phyloP scores from a whole-genome alignment of 1,140 invertebrate species.

The Diuraphis noxia region DNA sequence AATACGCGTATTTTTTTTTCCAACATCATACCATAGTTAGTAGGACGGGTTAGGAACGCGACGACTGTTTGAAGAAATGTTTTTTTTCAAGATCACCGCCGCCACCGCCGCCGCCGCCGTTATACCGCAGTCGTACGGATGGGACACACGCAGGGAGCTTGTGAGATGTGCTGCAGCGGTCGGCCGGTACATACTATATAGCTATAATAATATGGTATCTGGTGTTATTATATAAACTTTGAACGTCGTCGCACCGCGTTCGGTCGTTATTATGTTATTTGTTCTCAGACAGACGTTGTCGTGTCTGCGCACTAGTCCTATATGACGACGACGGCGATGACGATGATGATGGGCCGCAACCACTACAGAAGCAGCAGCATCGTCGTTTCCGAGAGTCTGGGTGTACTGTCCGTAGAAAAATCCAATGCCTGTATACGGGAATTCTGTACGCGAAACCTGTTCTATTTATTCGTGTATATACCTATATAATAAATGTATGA shows the following conservation, averaged over 20 bases:
- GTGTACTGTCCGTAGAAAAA: slow-evolving; percentile 56
- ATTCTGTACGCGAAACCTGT: slow-evolving; percentile 55
- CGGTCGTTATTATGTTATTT: slow-evolving; percentile 57
- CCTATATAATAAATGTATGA: background rate
- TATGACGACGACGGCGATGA: background rate
- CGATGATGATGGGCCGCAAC: slow-evolving; percentile 12
- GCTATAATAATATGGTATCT: background rate
- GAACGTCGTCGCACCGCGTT: slow-evolving; percentile 56
- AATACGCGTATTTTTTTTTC: background rate
- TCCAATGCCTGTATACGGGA: slow-evolving; percentile 56
- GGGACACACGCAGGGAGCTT: slow-evolving; percentile 36
- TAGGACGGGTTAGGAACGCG: slow-evolving; percentile 26
- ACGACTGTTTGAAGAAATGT: background rate
- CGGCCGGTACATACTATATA: background rate
- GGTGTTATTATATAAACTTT: slow-evolving; percentile 56
- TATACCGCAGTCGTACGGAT: background rate
- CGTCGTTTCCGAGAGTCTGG: slow-evolving; percentile 60
- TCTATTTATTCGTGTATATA: slow-evolving; percentile 40
- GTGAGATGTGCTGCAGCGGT: background rate
- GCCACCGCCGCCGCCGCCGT: background rate
- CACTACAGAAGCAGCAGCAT: background rate
- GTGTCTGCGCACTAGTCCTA: slow-evolving; percentile 59
- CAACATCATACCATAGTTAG: slow-evolving; percentile 33
- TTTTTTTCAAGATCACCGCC: slow-evolving; percentile 8
- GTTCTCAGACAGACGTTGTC: slow-evolving; percentile 57